Evolutionary conservation across 2,888 invertebrate genomes (phyloP), one percentile per base, ranked within the genome.

Genomic region (Ichneumoninae sp.): DNA sequence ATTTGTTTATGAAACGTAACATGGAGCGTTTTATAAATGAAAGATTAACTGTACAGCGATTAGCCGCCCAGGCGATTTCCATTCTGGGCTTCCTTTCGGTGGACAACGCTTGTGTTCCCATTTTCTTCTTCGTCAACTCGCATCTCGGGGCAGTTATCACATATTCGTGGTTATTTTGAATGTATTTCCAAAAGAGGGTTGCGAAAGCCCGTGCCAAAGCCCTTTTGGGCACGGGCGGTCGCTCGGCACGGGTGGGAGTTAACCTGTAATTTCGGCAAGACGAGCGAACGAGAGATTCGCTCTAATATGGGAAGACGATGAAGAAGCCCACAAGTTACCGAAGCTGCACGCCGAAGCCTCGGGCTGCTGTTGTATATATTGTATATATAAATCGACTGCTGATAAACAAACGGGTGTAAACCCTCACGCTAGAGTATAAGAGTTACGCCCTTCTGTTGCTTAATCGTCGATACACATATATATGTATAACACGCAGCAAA

Each of bases 181-280:
- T 52, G 79, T 79, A 79, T 81, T 81, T 71, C 26, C 47, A 36
- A 57, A 70, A 75, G 68, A 36, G 79, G 57, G 71, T 71, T 71
- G 16, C 71, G 69, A 75, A 54, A 44, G 44, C 47, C 36, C 16
- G 60, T 19, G 52, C 60, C n/a, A 52, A 10, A 57, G 71, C 73
- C 80, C 83, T 77, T 80, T 80, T 77, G 44, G 71, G 57, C 57
- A 66, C 54, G 69, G 82, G 60, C 50, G 68, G 68, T 68, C 50
- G 73, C 73, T 73, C 63, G 73, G 66, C 57, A 82, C 77, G 75
- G 81, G 80, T 82, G 85, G 80, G 81, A 79, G 85, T 88, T 86
- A 91, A 91, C 91, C 92, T 92, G 92, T 92, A 92, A 92, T 92
- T 92, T 92, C 90, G 91, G 91, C 91, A 57, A 85, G 85, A 89